A percentile compares a stretch with the other conserved stretches of the same genome.
phyloP scores from a whole-genome alignment of 2,888 invertebrate species.

The Nomada fabriciana region DNA sequence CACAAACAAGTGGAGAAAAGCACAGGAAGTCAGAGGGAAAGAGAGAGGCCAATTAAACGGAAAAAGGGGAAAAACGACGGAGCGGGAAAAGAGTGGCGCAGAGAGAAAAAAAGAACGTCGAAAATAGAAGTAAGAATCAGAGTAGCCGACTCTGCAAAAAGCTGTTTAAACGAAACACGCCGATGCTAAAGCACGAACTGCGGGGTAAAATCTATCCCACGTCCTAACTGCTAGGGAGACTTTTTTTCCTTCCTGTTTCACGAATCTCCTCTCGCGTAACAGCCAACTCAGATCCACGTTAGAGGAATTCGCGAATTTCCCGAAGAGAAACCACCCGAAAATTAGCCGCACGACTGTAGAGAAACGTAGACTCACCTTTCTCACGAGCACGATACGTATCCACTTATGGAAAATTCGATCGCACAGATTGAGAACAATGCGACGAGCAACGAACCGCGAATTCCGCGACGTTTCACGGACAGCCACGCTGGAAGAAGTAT shows the following conservation, averaged over 20 bases:
- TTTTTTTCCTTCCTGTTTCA: neutral
- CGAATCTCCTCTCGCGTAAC: neutral
- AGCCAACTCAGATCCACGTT: neutral
- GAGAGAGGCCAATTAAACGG: conserved; percentile 49
- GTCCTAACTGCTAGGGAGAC: conserved; percentile 24
- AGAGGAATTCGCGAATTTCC: neutral
- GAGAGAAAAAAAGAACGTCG: conserved; percentile 21
- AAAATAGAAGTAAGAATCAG: conserved; percentile 46
- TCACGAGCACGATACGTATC: neutral
- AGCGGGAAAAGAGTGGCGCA: neutral
- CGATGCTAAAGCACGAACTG: conserved; percentile 25
- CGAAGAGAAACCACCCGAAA: conserved; percentile 10
- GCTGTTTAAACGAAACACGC: conserved; percentile 63
- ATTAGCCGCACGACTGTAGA: neutral
- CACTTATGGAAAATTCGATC: conserved; percentile 43
- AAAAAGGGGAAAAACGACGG: conserved; percentile 13
- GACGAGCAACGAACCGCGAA: conserved; percentile 8
- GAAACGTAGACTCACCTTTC: neutral
- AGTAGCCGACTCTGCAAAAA: conserved; percentile 47
- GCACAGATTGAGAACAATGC: conserved; percentile 38
- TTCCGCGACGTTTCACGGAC: conserved; percentile 7
- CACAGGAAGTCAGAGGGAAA: conserved; percentile 6
- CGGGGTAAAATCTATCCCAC: conserved; percentile 26
- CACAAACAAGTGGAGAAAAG: conserved; percentile 16
- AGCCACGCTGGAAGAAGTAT: conserved; percentile 37